A percentile compares a stretch with the other conserved stretches of the same genome.
phyloP scores from a whole-genome alignment of 2,113 vertebrate genomes.

The Tympanuchus pallidicinctus region DNA sequence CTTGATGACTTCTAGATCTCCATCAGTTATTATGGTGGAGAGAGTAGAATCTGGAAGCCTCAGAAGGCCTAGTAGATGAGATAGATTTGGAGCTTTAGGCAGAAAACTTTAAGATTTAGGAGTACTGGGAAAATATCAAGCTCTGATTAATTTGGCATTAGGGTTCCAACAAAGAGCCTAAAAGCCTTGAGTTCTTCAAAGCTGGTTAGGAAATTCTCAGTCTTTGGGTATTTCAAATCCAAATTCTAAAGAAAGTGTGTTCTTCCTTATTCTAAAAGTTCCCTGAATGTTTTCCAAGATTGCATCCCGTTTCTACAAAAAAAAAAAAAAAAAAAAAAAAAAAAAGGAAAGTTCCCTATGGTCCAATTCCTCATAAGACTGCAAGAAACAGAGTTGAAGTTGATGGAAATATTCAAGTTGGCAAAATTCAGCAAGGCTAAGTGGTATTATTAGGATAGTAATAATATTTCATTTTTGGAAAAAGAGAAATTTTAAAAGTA shows the following conservation, averaged over 20 bases:
- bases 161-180: neutral
- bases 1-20: neutral
- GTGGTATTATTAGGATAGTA: neutral
- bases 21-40: neutral
- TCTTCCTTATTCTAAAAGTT: neutral
- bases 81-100: neutral
- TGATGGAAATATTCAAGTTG: neutral
- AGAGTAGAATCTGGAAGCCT: neutral
- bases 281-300: neutral
- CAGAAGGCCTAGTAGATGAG: neutral
- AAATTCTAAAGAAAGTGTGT: neutral
- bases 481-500: neutral
- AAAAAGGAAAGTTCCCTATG: neutral
- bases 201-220: neutral
- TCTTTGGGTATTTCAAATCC: neutral
- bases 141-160: neutral
- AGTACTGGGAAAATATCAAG: neutral
- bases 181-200: neutral
- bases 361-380: neutral
- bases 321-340: slow-evolving; percentile 9
- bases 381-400: neutral
- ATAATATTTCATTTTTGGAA: neutral
- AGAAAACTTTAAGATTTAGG: neutral
- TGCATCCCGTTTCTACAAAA: neutral
- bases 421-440: neutral